Conservation (phyloP, 2,888 invertebrate genomes). For the Eudemis profundana region DNA sequence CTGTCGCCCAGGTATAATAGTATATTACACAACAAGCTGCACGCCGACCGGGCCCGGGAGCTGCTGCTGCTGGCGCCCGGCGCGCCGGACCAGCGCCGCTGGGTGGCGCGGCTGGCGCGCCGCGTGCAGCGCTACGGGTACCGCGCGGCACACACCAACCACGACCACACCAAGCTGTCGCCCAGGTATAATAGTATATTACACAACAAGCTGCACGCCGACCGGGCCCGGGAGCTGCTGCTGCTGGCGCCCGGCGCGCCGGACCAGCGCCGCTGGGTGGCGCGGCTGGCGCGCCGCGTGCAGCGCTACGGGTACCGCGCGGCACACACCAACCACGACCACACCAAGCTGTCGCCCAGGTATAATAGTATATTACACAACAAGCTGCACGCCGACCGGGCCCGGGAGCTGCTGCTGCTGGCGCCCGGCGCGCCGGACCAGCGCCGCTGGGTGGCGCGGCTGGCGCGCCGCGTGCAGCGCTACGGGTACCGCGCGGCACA, state of each 20-base stretch:
- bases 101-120: slow-evolving; percentile 91
- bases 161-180: no score
- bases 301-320: slow-evolving; percentile 91
- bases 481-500: slow-evolving; percentile 79
- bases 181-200: slow-evolving; percentile 88
- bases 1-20: no score
- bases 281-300: slow-evolving; percentile 92
- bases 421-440: slow-evolving; percentile 85
- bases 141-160: no score
- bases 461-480: slow-evolving; percentile 95
- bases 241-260: slow-evolving; percentile 92
- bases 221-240: no score
- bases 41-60: no score
- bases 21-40: no score
- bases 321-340: no score
- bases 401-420: slow-evolving; percentile 82
- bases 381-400: no score
- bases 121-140: slow-evolving; percentile 88
- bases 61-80: not conserved
- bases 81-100: slow-evolving; percentile 92
- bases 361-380: slow-evolving; percentile 95
- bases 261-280: slow-evolving; percentile 88
- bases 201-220: no score
- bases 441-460: slow-evolving; percentile 89
- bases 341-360: no score